These are phyloP conservation scores for Marisa cornuarietis DNA, from an alignment of 1,140 invertebrate genomes.

Conservation along the genomic window DNA sequence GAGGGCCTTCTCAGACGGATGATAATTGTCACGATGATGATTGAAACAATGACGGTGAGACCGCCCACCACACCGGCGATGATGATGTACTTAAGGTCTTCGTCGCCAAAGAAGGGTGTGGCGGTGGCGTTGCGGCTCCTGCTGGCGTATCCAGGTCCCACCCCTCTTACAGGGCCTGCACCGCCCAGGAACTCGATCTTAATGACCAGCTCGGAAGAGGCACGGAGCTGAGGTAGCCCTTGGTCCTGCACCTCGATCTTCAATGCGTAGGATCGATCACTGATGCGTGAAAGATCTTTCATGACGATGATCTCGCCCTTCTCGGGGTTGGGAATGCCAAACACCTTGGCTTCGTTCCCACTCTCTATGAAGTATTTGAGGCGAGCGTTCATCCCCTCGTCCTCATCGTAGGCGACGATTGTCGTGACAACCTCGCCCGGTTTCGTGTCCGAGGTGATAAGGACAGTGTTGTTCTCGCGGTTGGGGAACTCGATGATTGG, in stretches of 20 bases:
- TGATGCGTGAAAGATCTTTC: slow-evolving; percentile 80
- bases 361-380: slow-evolving; percentile 77
- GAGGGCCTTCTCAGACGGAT: slow-evolving; percentile 39
- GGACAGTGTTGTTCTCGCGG: slow-evolving; percentile 71
- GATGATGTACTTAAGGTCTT: slow-evolving; percentile 69
- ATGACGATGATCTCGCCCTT: slow-evolving; percentile 84
- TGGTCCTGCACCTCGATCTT: slow-evolving; percentile 64
- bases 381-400: slow-evolving; percentile 72
- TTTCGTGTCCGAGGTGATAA: slow-evolving; percentile 89
- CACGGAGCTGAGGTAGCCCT: slow-evolving; percentile 54
- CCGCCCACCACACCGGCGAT: slow-evolving; percentile 91
- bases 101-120: slow-evolving; percentile 32
- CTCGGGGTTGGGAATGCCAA: slow-evolving; percentile 76
- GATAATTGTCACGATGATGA: slow-evolving; percentile 70
- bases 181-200: slow-evolving; percentile 24
- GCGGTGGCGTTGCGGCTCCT: slow-evolving; percentile 28
- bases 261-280: slow-evolving; percentile 77
- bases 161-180: not conserved
- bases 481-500: slow-evolving; percentile 52
- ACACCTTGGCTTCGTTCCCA: slow-evolving; percentile 81
- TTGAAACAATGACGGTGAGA: slow-evolving; percentile 90
- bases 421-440: slow-evolving; percentile 74
- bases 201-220: slow-evolving; percentile 23
- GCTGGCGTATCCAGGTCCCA: not conserved
- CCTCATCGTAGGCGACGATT: slow-evolving; percentile 62